Percentiles rank a stretch among this genome's conserved stretches.
Evolutionary conservation across 1,140 invertebrate species (phyloP).

Genomic region (Philotrypesis tridentata): DNA sequence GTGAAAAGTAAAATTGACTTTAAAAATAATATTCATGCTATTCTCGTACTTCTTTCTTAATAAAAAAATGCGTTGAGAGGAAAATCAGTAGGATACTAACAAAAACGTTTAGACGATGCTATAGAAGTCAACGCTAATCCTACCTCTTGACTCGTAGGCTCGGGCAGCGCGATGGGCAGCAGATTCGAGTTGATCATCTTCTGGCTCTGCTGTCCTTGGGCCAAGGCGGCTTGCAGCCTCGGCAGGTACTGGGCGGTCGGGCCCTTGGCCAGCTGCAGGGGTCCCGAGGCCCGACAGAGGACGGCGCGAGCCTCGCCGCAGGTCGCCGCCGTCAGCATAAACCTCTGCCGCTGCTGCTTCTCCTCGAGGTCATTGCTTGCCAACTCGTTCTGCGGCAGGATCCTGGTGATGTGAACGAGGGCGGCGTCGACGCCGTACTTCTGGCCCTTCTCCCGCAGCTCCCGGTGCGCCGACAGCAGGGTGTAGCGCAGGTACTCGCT

Average conservation of each 20-base stretch:
- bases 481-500: constrained; percentile 90
- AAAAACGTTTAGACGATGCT: too few species aligned
- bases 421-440: constrained; percentile 82
- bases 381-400: constrained; percentile 64
- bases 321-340: constrained; percentile 81
- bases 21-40: too few species aligned
- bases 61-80: too few species aligned
- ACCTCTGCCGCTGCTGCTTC: constrained; percentile 68
- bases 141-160: constrained; percentile 84
- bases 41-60: too few species aligned
- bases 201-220: neutral
- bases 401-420: constrained; percentile 81
- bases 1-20: too few species aligned
- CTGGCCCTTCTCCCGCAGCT: constrained; percentile 82
- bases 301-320: constrained; percentile 83
- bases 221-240: neutral
- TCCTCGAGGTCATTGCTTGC: constrained; percentile 37
- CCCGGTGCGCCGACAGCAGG: constrained; percentile 83
- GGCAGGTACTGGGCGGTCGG: neutral
- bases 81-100: too few species aligned
- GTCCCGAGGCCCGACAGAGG: constrained; percentile 79
- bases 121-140: too few species aligned
- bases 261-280: constrained; percentile 71
- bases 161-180: constrained; percentile 72
- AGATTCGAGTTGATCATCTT: neutral